Percentiles rank a stretch among this genome's conserved stretches.
Evolutionary conservation across 2,888 invertebrate genomes (phyloP).

Genomic region (Gymnoscelis rufifasciata): DNA sequence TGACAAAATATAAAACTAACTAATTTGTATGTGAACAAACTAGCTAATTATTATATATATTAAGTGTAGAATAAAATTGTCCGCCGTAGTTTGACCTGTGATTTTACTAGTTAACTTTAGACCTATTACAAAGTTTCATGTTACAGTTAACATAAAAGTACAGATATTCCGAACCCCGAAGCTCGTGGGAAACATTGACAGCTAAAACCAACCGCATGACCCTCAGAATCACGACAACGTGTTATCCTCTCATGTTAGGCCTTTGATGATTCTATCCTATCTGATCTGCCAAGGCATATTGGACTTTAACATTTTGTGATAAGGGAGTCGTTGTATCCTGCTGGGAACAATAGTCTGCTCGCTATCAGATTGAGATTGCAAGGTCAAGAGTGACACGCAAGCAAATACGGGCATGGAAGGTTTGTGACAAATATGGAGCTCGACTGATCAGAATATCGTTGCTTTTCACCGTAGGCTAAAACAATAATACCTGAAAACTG

Average conservation of each 20-base stretch:
- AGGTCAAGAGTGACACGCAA: conserved; percentile 70
- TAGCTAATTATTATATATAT: too few species aligned
- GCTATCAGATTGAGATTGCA: conserved; percentile 68
- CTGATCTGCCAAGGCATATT: conserved; percentile 27
- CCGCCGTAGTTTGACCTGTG: too few species aligned
- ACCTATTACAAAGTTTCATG: too few species aligned
- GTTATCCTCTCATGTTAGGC: conserved; percentile 58
- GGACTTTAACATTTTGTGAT: conserved; percentile 34
- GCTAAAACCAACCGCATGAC: conserved; percentile 33
- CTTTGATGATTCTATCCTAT: conserved; percentile 63
- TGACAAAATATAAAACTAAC: too few species aligned
- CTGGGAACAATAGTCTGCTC: conserved; percentile 71
- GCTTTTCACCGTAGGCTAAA: neutral
- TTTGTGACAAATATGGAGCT: conserved; percentile 52
- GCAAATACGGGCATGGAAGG: conserved; percentile 45
- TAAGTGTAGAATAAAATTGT: too few species aligned
- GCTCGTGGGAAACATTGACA: conserved; percentile 29
- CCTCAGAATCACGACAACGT: conserved; percentile 61
- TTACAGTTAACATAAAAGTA: too few species aligned
- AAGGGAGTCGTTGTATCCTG: conserved; percentile 49
- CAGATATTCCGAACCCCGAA: too few species aligned
- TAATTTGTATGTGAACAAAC: too few species aligned
- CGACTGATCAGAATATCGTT: conserved; percentile 22
- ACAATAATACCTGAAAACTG: too few species aligned
- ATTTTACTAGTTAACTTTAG: too few species aligned